A percentile compares a stretch with the other conserved stretches of the same genome.
Conservation (phyloP, 1,140 invertebrate species). For the Drosophila ironensis region DNA sequence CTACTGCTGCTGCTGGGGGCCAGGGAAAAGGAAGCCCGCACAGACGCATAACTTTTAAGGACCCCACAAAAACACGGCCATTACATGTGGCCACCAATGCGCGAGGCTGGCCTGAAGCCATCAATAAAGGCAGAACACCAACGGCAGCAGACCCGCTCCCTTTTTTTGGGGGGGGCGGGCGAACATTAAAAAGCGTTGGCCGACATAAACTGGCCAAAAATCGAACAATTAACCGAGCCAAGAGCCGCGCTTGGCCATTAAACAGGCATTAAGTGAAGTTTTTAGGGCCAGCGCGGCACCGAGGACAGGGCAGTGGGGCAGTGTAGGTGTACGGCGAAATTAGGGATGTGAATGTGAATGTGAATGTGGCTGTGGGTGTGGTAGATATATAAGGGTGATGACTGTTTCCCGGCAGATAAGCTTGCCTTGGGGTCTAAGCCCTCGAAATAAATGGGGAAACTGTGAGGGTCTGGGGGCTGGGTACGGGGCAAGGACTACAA, state of each 20-base stretch:
- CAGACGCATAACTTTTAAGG: constrained; percentile 71
- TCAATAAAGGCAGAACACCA: constrained; percentile 61
- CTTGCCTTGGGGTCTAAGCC: constrained; percentile 27
- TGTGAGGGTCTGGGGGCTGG: not conserved
- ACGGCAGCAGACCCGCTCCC: no score
- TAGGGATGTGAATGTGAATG: no score
- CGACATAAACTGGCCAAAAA: constrained; percentile 70
- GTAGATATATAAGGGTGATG: constrained; percentile 3
- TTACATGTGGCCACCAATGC: constrained; percentile 68
- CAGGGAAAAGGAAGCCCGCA: constrained; percentile 1
- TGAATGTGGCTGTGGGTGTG: no score
- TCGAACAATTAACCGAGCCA: constrained; percentile 68
- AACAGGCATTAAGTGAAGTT: constrained; percentile 57
- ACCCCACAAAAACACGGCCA: constrained; percentile 63
- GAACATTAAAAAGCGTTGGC: constrained; percentile 67
- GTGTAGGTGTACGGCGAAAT: constrained; percentile 13
- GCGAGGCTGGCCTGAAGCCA: constrained; percentile 55
- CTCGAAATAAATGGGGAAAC: constrained; percentile 36
- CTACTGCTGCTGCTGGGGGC: no score
- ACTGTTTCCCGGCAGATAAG: constrained; percentile 52
- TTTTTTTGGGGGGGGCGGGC: no score
- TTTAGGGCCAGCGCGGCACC: not conserved
- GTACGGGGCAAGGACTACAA: constrained; percentile 6
- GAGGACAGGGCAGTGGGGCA: no score
- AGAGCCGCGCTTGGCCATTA: constrained; percentile 55